A percentile compares a stretch with the other conserved stretches of the same genome.
phyloP scores from a whole-genome alignment of 2,797 vertebrate species.

The Threskiornis aethiopicus region DNA sequence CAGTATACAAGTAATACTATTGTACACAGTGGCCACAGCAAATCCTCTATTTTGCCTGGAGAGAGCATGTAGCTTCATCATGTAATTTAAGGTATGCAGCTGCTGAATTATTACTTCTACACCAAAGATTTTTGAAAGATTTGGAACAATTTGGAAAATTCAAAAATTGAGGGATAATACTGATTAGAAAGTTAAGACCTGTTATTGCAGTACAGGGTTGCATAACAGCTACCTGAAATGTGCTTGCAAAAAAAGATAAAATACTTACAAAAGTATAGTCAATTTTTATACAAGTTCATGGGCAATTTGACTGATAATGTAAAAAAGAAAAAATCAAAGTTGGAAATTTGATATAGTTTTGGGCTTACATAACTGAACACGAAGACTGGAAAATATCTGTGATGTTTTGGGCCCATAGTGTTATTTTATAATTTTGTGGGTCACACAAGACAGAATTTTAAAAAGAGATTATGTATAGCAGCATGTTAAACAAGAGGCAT shows the following conservation, averaged over 20 bases:
- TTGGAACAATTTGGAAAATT: neutral
- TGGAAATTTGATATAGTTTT: neutral
- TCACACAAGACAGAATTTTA: neutral
- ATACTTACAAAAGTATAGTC: neutral
- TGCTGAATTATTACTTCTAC: neutral
- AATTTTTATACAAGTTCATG: neutral
- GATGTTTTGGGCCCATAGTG: neutral
- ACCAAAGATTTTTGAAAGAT: neutral
- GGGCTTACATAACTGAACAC: neutral
- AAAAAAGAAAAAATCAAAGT: neutral
- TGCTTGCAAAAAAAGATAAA: neutral
- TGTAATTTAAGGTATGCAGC: neutral
- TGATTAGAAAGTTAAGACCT: neutral
- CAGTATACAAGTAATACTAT: neutral
- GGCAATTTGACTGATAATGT: neutral
- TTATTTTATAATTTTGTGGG: neutral
- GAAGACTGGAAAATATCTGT: neutral
- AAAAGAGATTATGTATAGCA: neutral
- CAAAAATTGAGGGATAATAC: neutral
- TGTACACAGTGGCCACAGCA: neutral
- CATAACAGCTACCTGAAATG: neutral
- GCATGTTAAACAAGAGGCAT: neutral
- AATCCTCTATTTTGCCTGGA: neutral
- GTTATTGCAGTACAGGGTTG: neutral
- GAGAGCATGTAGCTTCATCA: neutral